Conservation (phyloP, 2,888 invertebrate genomes). For the Caenorhabditis sulstoni region DNA sequence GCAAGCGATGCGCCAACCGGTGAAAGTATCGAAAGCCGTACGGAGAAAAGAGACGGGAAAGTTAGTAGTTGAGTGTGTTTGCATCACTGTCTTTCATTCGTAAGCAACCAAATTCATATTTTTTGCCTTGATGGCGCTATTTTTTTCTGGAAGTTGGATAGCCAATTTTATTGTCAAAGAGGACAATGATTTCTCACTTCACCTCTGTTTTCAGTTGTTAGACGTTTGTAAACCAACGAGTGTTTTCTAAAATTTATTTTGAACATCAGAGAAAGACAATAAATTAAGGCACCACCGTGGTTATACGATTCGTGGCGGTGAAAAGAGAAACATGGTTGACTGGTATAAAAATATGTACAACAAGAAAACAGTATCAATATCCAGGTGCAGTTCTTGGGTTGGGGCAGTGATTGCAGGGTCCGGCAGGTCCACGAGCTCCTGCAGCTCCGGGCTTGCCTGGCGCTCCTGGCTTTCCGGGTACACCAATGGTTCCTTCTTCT, state of each 20-base stretch:
- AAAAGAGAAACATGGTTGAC: conserved; percentile 16
- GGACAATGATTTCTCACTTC: too few species aligned
- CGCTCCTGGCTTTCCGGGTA: conserved; percentile 66
- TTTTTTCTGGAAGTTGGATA: too few species aligned
- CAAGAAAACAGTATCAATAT: conserved; percentile 59
- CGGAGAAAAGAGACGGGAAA: too few species aligned
- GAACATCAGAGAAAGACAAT: conserved; percentile 39
- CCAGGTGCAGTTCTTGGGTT: conserved; percentile 74
- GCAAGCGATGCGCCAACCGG: too few species aligned
- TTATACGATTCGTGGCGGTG: conserved; percentile 44
- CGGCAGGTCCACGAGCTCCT: conserved; percentile 66
- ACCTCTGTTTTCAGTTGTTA: too few species aligned
- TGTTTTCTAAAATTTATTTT: not conserved
- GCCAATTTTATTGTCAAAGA: too few species aligned
- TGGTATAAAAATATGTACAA: conserved; percentile 37
- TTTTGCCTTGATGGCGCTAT: too few species aligned
- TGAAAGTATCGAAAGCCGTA: too few species aligned
- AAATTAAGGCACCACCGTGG: conserved; percentile 58
- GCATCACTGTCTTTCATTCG: too few species aligned
- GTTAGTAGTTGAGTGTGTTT: too few species aligned
- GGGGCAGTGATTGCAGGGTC: conserved; percentile 72
- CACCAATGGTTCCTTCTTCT: conserved; percentile 67
- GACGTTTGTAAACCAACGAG: too few species aligned
- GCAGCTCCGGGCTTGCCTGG: conserved; percentile 65
- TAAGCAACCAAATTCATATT: too few species aligned